These are phyloP conservation scores for Coptodon rendalli DNA, from an alignment of 2,113 vertebrate species.

Conservation along the genomic window DNA sequence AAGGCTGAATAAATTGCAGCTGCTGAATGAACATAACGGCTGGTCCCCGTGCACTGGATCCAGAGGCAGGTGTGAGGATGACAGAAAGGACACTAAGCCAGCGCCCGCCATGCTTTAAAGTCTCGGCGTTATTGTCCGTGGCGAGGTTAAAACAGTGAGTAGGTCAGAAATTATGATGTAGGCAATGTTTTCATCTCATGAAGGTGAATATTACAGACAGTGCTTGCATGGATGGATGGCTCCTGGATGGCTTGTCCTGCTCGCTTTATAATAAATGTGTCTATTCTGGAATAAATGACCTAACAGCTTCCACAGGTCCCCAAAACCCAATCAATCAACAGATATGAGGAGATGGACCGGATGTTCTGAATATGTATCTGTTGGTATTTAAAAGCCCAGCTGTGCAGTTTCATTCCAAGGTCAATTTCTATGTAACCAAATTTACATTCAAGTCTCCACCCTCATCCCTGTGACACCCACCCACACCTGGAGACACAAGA, in stretches of 20 bases:
- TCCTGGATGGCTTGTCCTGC: not conserved
- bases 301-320: not conserved
- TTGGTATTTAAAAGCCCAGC: not conserved
- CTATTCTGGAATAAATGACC: not conserved
- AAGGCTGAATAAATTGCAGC: constrained; percentile 10
- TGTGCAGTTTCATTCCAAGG: constrained; percentile 31
- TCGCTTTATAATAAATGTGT: not conserved
- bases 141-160: constrained; percentile 21
- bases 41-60: not conserved
- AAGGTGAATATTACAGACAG: constrained; percentile 6
- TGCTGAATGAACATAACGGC: constrained; percentile 39
- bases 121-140: constrained; percentile 24
- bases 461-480: constrained; percentile 15
- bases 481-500: constrained; percentile 31
- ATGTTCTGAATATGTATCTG: not conserved
- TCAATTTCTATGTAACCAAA: constrained; percentile 5
- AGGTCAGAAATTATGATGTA: constrained; percentile 22
- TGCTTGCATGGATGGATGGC: not conserved
- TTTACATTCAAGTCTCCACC: constrained; percentile 5
- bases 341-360: not conserved
- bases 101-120: not conserved
- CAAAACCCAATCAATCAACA: not conserved
- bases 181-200: not conserved
- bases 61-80: not conserved
- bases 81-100: not conserved